A percentile compares a stretch with the other conserved stretches of the same genome.
Conservation (phyloP, 2,113 vertebrate species). For the Carollia perspicillata region DNA sequence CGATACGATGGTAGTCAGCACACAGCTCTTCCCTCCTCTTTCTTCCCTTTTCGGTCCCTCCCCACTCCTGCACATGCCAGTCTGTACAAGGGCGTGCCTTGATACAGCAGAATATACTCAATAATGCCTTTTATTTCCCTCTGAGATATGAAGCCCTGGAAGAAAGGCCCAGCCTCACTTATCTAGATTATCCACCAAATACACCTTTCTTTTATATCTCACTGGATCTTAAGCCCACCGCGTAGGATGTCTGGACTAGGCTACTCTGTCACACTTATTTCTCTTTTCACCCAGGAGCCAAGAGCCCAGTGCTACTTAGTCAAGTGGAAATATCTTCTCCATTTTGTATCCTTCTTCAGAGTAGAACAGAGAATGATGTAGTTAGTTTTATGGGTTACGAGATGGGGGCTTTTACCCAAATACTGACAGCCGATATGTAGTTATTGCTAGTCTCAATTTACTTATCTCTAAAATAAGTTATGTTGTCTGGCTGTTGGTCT, state of each 20-base stretch:
- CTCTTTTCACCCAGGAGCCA: neutral
- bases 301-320: neutral
- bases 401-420: neutral
- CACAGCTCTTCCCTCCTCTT: neutral
- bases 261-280: neutral
- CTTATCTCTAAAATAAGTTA: conserved; percentile 15
- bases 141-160: neutral
- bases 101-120: too few species aligned
- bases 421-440: neutral
- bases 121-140: neutral
- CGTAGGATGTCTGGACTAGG: neutral
- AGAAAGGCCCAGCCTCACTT: neutral
- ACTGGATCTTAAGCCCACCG: neutral
- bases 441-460: neutral
- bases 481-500: neutral
- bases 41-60: neutral
- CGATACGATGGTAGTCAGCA: neutral
- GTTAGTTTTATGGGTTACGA: neutral
- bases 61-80: neutral
- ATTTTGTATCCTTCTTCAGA: neutral
- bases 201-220: neutral
- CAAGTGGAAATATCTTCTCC: neutral
- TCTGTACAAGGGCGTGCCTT: neutral
- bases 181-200: neutral
- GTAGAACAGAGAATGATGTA: neutral